Evolutionary conservation across 2,113 vertebrate genomes (phyloP), one percentile per base, ranked within the genome.

Genomic region (Rhabdornis inornatus): DNA sequence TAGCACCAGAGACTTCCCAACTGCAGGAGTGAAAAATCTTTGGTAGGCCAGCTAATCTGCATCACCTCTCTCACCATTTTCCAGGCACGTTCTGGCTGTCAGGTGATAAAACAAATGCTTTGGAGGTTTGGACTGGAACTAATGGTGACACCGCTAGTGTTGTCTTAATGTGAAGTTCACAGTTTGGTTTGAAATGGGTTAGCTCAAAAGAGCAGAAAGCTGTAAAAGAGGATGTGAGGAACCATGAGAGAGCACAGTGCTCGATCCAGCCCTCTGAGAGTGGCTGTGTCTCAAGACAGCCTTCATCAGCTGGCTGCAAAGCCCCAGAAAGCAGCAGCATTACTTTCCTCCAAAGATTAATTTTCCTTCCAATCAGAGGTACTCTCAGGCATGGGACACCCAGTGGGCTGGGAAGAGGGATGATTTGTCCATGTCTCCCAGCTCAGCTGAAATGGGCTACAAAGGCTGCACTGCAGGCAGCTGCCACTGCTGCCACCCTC

Each of bases 31-130:
- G 69, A 91, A 69, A 93, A 90, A 66, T 61, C 78, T 76, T 75
- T 87, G 87, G 81, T 44, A 94, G 78, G 53, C 50, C 55, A 94
- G 82, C 82, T 96, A 90, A 93, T 84, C 93, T 92, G 79, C 40
- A 89, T 76, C 74, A 80, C 87, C 87, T 89, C 80, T 81, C 85
- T 61, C 33, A 81, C 71, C 65, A 90, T 90, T 94, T 90, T 92
- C 65, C 80, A 91, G 90, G 61, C 85, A 61, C 1, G 8, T 83
- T 95, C 85, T 60, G 53, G 33, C 70, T 90, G 91, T 88, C 70
- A 87, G 52, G 49, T 69, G 78, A 49, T 63, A 87, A 90, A 96
- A 87, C 60, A 93, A 87, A 92, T 55, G 80, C 69, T 81, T 47
- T 63, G 39, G 70, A 63, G 52, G 22, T 81, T 90, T 90, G 83